phyloP scores from a whole-genome alignment of 2,888 invertebrate species.

The Dryococelus australis region DNA sequence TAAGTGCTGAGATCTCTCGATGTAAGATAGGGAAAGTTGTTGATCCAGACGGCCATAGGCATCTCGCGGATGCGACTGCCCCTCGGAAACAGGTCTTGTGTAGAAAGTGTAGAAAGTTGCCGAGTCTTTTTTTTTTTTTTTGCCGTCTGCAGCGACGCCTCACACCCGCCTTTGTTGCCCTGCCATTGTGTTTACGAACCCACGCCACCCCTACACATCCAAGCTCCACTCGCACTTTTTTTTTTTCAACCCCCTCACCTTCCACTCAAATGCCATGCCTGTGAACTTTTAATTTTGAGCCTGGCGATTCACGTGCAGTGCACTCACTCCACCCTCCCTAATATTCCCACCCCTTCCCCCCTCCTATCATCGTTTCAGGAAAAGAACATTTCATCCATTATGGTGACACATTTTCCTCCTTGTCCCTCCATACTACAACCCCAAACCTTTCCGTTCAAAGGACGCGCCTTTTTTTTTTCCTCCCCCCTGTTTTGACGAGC shows the following conservation, averaged over 20 bases:
- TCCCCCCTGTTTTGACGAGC: background rate
- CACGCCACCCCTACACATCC: background rate
- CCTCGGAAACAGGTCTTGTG: no score
- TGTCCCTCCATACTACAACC: background rate
- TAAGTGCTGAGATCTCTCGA: no score
- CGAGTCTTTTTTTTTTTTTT: no score
- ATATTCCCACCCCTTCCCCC: background rate
- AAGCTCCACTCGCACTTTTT: background rate
- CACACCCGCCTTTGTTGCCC: background rate
- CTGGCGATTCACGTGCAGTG: background rate
- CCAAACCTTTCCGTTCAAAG: background rate
- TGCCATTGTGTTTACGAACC: background rate
- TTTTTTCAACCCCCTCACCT: background rate
- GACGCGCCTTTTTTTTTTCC: background rate
- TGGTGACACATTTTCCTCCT: background rate
- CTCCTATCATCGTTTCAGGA: background rate
- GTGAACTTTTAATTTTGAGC: conserved; percentile 9
- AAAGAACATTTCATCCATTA: conserved; percentile 16
- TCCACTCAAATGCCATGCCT: background rate
- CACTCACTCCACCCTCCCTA: background rate
- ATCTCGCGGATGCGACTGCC: no score
- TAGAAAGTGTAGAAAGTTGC: no score
- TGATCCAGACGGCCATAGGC: no score
- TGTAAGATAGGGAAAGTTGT: no score
- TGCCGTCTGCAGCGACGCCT: background rate